Evolutionary conservation across 2,888 invertebrate species (phyloP).

Genomic region (Miltochrista miniata): DNA sequence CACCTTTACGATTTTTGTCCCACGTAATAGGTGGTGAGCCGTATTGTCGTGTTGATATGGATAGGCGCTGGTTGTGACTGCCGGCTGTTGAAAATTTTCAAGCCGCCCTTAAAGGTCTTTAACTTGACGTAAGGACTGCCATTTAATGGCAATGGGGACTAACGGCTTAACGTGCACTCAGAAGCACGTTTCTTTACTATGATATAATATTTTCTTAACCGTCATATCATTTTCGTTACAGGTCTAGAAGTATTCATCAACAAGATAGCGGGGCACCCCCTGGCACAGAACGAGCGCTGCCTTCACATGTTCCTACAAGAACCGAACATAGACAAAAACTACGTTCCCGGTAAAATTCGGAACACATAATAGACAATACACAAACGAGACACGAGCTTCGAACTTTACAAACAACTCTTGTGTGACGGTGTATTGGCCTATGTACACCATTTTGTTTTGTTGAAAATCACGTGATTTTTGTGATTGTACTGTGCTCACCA

Average conservation of each 20-base stretch:
- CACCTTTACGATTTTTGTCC: too few relatives aligned
- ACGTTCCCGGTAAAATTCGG: slow-evolving; percentile 99
- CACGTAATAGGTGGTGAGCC: too few relatives aligned
- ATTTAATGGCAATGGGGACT: too few relatives aligned
- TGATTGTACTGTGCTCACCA: slow-evolving; percentile 11
- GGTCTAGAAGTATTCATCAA: slow-evolving; percentile 98
- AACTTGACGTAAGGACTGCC: too few relatives aligned
- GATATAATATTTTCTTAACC: too few relatives aligned
- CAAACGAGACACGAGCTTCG: slow-evolving; percentile 36
- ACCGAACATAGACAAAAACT: slow-evolving; percentile 98
- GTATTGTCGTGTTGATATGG: too few relatives aligned
- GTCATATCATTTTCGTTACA: too few relatives aligned
- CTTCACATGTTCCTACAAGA: slow-evolving; percentile 99
- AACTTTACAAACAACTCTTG: slow-evolving; percentile 52
- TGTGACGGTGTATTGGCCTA: slow-evolving; percentile 44
- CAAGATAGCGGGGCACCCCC: slow-evolving; percentile 99
- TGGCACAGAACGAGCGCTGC: slow-evolving; percentile 99
- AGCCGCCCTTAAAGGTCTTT: too few relatives aligned
- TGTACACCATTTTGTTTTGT: slow-evolving; percentile 1
- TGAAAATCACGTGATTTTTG: not conserved
- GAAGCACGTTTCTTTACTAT: too few relatives aligned
- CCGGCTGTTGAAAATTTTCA: too few relatives aligned
- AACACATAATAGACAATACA: slow-evolving; percentile 89
- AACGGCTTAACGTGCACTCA: too few relatives aligned
- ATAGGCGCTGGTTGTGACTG: too few relatives aligned